phyloP scores from a whole-genome alignment of 2,113 vertebrate species.

The Engystomops pustulosus region DNA sequence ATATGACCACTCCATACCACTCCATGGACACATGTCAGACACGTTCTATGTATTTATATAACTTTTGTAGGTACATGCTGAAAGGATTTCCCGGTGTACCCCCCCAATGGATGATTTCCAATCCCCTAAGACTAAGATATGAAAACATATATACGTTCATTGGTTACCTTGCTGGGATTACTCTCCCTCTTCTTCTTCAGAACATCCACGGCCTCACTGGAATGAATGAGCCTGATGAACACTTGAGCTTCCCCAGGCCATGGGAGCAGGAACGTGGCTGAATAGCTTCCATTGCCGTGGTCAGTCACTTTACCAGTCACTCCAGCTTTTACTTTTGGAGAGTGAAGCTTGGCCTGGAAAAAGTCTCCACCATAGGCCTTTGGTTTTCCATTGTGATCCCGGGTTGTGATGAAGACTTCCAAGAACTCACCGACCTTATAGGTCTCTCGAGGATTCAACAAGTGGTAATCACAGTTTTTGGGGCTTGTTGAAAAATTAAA shows the following conservation, averaged over 20 bases:
- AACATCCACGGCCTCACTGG: constrained; percentile 64
- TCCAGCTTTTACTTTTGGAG: constrained; percentile 60
- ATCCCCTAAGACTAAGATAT: too few species aligned
- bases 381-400: constrained; percentile 40
- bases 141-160: too few species aligned
- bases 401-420: constrained; percentile 52
- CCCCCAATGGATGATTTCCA: too few species aligned
- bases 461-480: not conserved
- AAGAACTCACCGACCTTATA: constrained; percentile 58
- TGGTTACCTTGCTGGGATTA: constrained; percentile 61
- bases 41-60: too few species aligned
- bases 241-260: constrained; percentile 63
- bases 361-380: constrained; percentile 66
- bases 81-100: too few species aligned
- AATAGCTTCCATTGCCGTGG: constrained; percentile 62
- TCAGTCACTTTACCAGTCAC: constrained; percentile 61
- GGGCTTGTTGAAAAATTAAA: constrained; percentile 35
- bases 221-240: constrained; percentile 62
- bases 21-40: too few species aligned
- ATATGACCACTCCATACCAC: too few species aligned
- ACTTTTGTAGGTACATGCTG: too few species aligned
- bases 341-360: constrained; percentile 64
- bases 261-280: constrained; percentile 55
- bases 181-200: constrained; percentile 59
- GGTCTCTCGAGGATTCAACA: not conserved